phyloP scores from a whole-genome alignment of 2,888 invertebrate genomes.

The Plagiodera versicolora region DNA sequence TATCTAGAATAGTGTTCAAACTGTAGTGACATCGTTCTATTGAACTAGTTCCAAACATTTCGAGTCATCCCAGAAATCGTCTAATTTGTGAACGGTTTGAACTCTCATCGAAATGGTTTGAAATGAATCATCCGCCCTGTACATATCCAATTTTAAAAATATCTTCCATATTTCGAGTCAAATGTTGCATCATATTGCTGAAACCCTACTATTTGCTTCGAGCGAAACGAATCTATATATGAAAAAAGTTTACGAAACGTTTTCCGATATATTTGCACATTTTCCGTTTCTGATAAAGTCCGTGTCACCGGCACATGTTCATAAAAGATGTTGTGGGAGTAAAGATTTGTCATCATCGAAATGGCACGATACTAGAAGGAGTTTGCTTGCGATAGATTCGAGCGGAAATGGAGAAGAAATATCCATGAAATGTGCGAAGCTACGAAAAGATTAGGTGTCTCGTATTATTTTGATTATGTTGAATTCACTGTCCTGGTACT shows the following conservation, averaged over 20 bases:
- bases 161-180: too few species aligned
- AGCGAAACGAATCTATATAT: not conserved
- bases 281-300: constrained; percentile 36
- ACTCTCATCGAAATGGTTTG: too few species aligned
- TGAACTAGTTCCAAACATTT: too few species aligned
- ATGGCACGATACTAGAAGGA: not conserved
- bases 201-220: not conserved
- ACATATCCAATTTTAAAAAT: too few species aligned
- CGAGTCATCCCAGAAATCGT: too few species aligned
- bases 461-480: not conserved
- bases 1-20: too few species aligned
- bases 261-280: constrained; percentile 23
- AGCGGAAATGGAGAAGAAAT: not conserved
- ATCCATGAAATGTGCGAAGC: not conserved
- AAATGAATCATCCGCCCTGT: too few species aligned
- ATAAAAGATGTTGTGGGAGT: constrained; percentile 16
- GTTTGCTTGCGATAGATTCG: not conserved
- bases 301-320: constrained; percentile 36
- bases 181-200: too few species aligned
- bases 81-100: too few species aligned
- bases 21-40: too few species aligned
- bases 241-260: not conserved
- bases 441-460: not conserved
- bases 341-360: constrained; percentile 19
- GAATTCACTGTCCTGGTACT: too few species aligned